These are phyloP conservation scores for Sylvia atricapilla DNA, from an alignment of 2,113 vertebrate species.

Conservation along the genomic window DNA sequence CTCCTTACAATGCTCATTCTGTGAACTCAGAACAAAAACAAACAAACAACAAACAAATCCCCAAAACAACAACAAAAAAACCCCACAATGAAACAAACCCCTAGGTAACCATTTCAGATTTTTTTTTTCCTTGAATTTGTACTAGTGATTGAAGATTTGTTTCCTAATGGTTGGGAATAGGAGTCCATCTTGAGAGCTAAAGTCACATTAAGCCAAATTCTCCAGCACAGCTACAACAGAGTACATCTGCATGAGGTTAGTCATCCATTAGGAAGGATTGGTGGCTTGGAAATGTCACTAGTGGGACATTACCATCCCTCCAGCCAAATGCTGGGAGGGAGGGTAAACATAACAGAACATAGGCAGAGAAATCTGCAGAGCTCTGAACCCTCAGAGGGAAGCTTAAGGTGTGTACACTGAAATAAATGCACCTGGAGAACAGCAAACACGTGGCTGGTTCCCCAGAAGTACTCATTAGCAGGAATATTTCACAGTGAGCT, in stretches of 20 bases:
- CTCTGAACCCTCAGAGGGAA: not conserved
- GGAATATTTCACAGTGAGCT: not conserved
- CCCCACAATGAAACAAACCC: not conserved
- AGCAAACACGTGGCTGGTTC: not conserved
- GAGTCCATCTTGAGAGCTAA: not conserved
- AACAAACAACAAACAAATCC: not conserved
- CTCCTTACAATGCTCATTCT: not conserved
- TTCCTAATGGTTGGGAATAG: not conserved
- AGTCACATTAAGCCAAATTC: not conserved
- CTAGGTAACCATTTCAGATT: not conserved
- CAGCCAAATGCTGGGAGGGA: not conserved
- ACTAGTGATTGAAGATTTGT: not conserved
- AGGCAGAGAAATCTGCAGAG: not conserved
- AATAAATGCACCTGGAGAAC: not conserved
- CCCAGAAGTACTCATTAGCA: not conserved
- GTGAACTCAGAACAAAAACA: not conserved
- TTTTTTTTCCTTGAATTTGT: not conserved
- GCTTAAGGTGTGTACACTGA: not conserved
- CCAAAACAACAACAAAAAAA: not conserved
- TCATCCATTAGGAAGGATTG: not conserved
- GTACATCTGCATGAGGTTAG: not conserved
- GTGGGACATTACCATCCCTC: too few species aligned
- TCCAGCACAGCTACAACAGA: not conserved
- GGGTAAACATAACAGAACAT: not conserved
- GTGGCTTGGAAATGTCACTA: not conserved